phyloP scores from a whole-genome alignment of 2,888 invertebrate genomes.

The Tachina grossa region DNA sequence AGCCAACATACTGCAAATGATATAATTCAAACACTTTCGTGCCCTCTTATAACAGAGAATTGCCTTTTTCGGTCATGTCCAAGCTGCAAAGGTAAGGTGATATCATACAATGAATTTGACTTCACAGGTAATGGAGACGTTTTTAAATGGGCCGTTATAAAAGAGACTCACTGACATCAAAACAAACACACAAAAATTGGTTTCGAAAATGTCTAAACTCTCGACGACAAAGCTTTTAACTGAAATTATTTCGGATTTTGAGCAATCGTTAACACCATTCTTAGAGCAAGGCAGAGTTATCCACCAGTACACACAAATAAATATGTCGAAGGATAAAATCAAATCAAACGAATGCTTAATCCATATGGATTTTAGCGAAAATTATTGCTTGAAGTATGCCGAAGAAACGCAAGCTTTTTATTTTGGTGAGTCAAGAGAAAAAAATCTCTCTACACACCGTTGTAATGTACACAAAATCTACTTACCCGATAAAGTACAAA shows the following conservation, averaged over 20 bases:
- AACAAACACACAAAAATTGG: conserved; percentile 7
- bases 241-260: too few relatives aligned
- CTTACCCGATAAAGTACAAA: conserved; percentile 68
- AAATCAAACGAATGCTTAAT: conserved; percentile 27
- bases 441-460: too few relatives aligned
- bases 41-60: conserved; percentile 32
- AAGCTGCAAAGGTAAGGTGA: too few relatives aligned
- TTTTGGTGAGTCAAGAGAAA: too few relatives aligned
- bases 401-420: too few relatives aligned
- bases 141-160: not conserved
- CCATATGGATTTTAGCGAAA: conserved; percentile 57
- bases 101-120: too few relatives aligned
- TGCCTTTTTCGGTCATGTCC: not conserved
- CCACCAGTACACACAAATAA: not conserved
- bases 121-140: not conserved
- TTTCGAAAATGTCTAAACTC: conserved; percentile 9
- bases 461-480: too few relatives aligned
- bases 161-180: conserved; percentile 1
- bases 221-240: not conserved
- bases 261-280: too few relatives aligned
- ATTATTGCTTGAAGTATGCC: conserved; percentile 69
- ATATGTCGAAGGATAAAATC: conserved; percentile 32
- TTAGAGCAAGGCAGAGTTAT: too few relatives aligned
- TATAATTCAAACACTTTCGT: conserved; percentile 42
- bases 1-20: conserved; percentile 13